Base-by-base conservation (phyloP, 2,797 vertebrate genomes). In the Poecilia wingei region DNA sequence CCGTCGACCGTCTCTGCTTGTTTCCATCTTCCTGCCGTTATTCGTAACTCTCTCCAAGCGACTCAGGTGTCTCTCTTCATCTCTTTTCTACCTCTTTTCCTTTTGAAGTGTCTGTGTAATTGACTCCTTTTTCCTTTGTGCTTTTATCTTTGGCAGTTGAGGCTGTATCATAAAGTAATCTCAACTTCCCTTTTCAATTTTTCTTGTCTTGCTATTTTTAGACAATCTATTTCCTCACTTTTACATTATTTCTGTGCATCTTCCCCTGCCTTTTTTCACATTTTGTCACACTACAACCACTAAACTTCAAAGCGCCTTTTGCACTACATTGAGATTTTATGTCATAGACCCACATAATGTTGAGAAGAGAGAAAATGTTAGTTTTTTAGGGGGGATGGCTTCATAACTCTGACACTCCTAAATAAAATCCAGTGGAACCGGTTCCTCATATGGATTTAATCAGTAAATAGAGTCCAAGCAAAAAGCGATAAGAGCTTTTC, bases 11-110 rank as follows among this genome's bases (percentile, higher is more conserved):
- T 88, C 82, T 88, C 82, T 83, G 84, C 84, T 82, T 85, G 86
- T 90, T 91, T 90, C 89, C 87, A 88, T 88, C 87, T 90, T 89
- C 87, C 86, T 91, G 81, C 83, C 82, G 86, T 86, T 91, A 86
- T 90, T 89, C 77, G 82, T 85, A 80, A 87, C 78, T 87, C 77
- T 81, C 86, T 86, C 75, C 36, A 79, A 82, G 59, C 72, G 46
- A 66, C 36, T 78, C 78, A 28, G 72, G 57, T 74, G 51, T 78
- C 33, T 81, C n/a, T 84, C 79, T 83, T 74, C 80, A 55, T 82
- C 77, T 86, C 18, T 79, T 39, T 68, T 45, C 43, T 72, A 55
- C 53, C 14, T 75, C 70, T 86, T 73, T 80, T 79, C 80, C 72
- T 83, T 83, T 59, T 70, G 20, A 66, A 13, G 53, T 53, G 28